Base-by-base conservation (phyloP, 2,888 invertebrate species). In the Ectemnius lituratus region DNA sequence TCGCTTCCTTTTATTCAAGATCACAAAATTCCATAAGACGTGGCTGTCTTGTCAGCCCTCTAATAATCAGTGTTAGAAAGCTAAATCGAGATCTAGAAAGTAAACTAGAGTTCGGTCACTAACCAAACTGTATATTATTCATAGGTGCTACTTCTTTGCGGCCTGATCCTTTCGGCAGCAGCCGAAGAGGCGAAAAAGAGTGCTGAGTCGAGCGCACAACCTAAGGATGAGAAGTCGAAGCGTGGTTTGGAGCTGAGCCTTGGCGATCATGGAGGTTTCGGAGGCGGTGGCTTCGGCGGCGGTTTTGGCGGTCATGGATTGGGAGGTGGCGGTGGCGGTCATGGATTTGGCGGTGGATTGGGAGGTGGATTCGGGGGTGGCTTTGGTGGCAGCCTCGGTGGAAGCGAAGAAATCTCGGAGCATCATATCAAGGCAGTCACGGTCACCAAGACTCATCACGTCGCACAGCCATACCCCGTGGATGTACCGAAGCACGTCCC, bases 371-470 rank as follows among this genome's bases (percentile, higher is more conserved):
- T 70, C 52, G 82, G 81, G 0, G 84, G 52, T 13, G 52, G 74
- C 8, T 67, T 67, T 0, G 85, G 84, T 37, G 52, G 52, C 16
- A 76, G 78, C 8, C 18, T 14, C 23, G 76, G 81, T 14, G 76
- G 79, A 27, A 61, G 68, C 46, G 47, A 84, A 76, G 73, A 75
- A 0, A 28, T 81, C 62, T 76, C 81, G 46, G 60, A 73, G 23
- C 87, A 86, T 11, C 85, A 84, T 60, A 61, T 89, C 65, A 67
- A 70, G 59, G 87, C 89, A 23, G 84, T 86, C 56, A 89, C 89
- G 45, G 85, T 90, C 67, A 90, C 90, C 58, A 90, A 89, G 65
- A 88, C 88, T 78, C 85, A 88, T 16, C 82, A 72, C 4, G 85
- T 88, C 1, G 87, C 87, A 2, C 75, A 76, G 0, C 87, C 87